Base-by-base conservation (phyloP, 2,113 vertebrate species). In the Ochotona curzoniae region DNA sequence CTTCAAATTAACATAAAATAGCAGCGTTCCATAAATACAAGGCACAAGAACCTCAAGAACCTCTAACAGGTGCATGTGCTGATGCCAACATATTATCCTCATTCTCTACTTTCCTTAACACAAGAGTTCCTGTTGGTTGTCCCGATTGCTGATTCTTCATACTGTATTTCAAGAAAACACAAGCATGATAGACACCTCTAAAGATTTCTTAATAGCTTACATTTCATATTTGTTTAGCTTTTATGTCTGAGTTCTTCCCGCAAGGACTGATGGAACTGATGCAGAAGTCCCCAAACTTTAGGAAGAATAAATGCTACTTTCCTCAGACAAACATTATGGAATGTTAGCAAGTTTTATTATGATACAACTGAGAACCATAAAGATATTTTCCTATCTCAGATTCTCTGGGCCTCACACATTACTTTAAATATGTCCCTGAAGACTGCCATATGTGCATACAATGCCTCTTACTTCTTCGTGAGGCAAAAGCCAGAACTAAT, bases 281-380 rank as follows among this genome's bases (percentile, higher is more conserved):
- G 44, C 8, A 66, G 17, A 64, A 51, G 38, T 14, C 12, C 67
- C 23, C 57, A 11, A 67, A 57, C 7, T 44, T 57, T 57, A 47
- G 10, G 13, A 66, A 90, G 20, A 76, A 51, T 84, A 83, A 95
- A 87, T 21, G 21, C 1, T 1, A 25, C 26, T 54, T 89, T 78
- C 60, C 26, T 80, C 13, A 79, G 4, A 51, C 28, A 76, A 5
- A 5, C 9, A 87, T 47, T 54, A 80, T 76, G 0, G 7, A 38
- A 73, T 81, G 87, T 87, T 70, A 78, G 23, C 32, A 87, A 84
- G n/a, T 85, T 80, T 95, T 63, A 84, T 30, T 94, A 93, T 32
- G 47, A 44, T 7, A 26, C 26, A 76, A 78, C 35, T 60, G 35
- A 8, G 32, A 57, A 74, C 23, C 44, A 74, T 32, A 83, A 74